Conservation (phyloP, 2,113 vertebrate species). For the Chionomys nivalis region DNA sequence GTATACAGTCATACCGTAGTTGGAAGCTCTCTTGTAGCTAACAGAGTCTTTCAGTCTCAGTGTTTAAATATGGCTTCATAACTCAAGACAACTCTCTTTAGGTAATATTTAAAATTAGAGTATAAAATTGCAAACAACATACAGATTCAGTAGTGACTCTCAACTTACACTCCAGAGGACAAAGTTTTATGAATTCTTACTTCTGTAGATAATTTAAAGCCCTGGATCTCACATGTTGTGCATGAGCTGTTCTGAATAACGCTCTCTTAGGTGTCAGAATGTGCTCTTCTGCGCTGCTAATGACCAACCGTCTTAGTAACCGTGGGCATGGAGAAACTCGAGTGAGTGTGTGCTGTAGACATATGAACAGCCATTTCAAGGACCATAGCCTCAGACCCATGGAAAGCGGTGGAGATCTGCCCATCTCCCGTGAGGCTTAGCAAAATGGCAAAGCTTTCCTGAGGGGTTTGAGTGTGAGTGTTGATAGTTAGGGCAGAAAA, state of each 20-base stretch:
- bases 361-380: too few species aligned
- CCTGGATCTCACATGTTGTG: background rate
- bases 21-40: constrained; percentile 40
- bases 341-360: background rate
- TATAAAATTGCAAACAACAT: constrained; percentile 37
- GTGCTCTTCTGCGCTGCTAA: background rate
- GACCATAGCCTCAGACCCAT: background rate
- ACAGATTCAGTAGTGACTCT: background rate
- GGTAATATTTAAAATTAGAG: constrained; percentile 40
- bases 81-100: background rate
- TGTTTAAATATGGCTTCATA: constrained; percentile 41
- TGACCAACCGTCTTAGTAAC: background rate
- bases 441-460: background rate
- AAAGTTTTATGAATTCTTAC: constrained; percentile 13
- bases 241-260: constrained; percentile 44
- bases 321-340: background rate
- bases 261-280: constrained; percentile 10
- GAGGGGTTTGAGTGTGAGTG: background rate
- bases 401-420: background rate
- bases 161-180: background rate
- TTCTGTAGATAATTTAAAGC: background rate
- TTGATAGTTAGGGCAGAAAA: background rate
- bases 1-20: background rate
- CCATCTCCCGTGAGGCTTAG: background rate
- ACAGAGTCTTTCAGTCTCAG: constrained; percentile 10